phyloP scores from a whole-genome alignment of 1,140 invertebrate genomes.

The Epicauta chinensis region DNA sequence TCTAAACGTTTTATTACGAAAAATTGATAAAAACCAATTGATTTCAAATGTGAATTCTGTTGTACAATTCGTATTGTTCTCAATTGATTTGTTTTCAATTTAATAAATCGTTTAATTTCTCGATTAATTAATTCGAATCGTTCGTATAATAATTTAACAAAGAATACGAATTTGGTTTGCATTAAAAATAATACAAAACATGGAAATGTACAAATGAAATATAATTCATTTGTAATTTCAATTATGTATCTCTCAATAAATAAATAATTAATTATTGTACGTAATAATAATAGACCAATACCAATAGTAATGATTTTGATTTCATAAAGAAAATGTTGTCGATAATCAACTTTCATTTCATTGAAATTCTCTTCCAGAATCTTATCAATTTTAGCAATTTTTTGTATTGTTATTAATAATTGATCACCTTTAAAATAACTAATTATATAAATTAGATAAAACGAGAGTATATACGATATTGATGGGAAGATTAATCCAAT shows the following conservation, averaged over 20 bases:
- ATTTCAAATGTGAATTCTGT: too few species aligned
- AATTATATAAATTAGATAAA: slow-evolving; percentile 11
- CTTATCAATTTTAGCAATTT: slow-evolving; percentile 1
- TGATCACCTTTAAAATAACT: background rate
- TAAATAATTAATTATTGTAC: background rate
- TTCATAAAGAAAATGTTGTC: slow-evolving; percentile 5
- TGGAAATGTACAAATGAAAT: slow-evolving; percentile 5
- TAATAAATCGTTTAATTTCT: background rate
- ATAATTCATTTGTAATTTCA: background rate
- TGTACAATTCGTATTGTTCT: too few species aligned
- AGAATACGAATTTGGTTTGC: slow-evolving; percentile 9
- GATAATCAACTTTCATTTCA: slow-evolving; percentile 2
- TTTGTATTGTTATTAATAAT: slow-evolving; percentile 4
- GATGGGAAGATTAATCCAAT: slow-evolving; percentile 11
- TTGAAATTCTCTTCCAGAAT: slow-evolving; percentile 2
- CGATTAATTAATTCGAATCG: slow-evolving; percentile 15
- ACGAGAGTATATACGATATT: slow-evolving; percentile 2
- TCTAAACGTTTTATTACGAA: slow-evolving; percentile 8
- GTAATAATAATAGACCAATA: background rate
- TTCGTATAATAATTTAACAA: slow-evolving; percentile 7
- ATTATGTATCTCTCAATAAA: slow-evolving; percentile 4
- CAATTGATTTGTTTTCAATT: too few species aligned
- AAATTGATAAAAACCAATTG: too few species aligned
- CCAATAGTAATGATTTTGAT: slow-evolving; percentile 4
- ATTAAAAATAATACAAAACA: slow-evolving; percentile 10